Evolutionary conservation across 2,797 vertebrate genomes (phyloP).

Genomic region (Pempheris klunzingeri): DNA sequence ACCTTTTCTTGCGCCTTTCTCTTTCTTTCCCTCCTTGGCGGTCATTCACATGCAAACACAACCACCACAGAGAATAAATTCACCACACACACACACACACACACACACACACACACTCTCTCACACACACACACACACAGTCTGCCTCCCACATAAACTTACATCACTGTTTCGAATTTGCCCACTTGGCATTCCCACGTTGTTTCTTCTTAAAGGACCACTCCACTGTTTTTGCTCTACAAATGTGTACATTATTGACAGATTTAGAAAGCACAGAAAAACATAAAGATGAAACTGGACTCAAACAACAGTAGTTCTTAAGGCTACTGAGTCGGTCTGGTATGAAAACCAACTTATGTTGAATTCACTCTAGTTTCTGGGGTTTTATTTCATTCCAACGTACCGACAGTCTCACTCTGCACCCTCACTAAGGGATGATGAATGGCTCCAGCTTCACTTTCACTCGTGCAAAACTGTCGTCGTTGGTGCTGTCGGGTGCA

Average conservation of each 20-base stretch:
- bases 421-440: not conserved
- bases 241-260: not conserved
- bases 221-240: not conserved
- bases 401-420: no score
- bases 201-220: conserved; percentile 19
- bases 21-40: conserved; percentile 3
- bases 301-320: not conserved
- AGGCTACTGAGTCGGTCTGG: not conserved
- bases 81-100: not conserved
- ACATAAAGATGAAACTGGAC: not conserved
- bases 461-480: not conserved
- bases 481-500: no score
- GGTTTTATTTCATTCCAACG: no score
- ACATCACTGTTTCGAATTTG: conserved; percentile 6
- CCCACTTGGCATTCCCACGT: conserved; percentile 40
- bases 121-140: conserved; percentile 9
- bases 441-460: not conserved
- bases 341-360: not conserved
- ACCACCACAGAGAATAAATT: conserved; percentile 1
- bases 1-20: conserved; percentile 23
- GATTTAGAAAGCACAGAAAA: not conserved
- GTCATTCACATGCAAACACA: conserved; percentile 55
- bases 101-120: conserved; percentile 1
- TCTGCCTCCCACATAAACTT: conserved; percentile 16
- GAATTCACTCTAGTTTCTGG: not conserved